phyloP scores from a whole-genome alignment of 2,888 invertebrate species.

The Amphipoea oculea region DNA sequence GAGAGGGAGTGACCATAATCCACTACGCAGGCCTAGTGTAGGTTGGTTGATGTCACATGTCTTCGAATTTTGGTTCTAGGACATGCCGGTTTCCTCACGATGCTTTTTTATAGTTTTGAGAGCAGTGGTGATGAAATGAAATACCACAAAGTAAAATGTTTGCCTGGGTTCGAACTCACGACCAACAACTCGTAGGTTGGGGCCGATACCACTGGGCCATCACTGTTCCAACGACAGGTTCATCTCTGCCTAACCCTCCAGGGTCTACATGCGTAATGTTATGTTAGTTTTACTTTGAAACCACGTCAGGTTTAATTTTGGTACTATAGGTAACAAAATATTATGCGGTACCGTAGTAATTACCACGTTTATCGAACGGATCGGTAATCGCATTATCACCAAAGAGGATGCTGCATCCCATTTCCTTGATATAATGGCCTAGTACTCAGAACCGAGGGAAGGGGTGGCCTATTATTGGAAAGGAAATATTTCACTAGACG shows the following conservation, averaged over 20 bases:
- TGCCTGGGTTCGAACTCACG: background rate
- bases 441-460: background rate
- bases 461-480: background rate
- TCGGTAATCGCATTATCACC: background rate
- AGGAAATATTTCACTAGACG: conserved; percentile 7
- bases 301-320: no score
- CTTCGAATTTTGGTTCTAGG: background rate
- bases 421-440: background rate
- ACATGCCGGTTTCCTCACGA: no score
- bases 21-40: background rate
- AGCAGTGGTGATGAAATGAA: background rate
- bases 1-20: background rate
- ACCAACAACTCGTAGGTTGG: background rate
- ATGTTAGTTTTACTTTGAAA: background rate
- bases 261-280: background rate
- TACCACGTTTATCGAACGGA: background rate
- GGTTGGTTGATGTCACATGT: no score
- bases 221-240: background rate
- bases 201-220: background rate
- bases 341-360: background rate
- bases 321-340: background rate
- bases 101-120: background rate
- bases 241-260: background rate
- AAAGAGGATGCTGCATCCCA: background rate
- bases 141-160: background rate